Conservation (phyloP, 2,888 invertebrate genomes). For the Phortica magna region DNA sequence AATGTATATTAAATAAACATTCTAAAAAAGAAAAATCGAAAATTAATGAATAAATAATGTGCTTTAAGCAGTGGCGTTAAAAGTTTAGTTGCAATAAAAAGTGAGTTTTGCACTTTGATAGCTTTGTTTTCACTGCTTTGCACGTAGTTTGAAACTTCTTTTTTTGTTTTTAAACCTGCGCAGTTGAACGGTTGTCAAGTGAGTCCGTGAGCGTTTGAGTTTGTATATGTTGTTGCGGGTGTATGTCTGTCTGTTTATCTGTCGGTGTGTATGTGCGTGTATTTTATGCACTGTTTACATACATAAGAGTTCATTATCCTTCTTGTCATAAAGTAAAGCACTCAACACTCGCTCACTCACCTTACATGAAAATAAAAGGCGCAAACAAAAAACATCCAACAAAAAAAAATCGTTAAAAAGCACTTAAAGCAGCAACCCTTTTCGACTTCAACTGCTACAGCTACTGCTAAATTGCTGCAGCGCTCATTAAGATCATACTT, state of each 20-base stretch:
- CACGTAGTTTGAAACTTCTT: neutral
- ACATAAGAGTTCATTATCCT: constrained; percentile 72
- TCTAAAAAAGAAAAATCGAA: neutral
- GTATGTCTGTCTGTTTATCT: constrained; percentile 24
- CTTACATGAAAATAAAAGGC: constrained; percentile 2
- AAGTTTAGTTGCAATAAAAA: neutral
- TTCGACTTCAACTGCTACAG: neutral
- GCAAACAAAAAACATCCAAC: constrained; percentile 16
- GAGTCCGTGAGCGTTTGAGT: constrained; percentile 33
- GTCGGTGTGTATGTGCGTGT: constrained; percentile 28
- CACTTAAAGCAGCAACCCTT: constrained; percentile 19
- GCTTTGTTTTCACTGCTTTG: neutral
- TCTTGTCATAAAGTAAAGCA: constrained; percentile 31
- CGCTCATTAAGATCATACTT: constrained; percentile 21
- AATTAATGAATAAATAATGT: neutral
- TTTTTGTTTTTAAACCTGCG: constrained; percentile 46
- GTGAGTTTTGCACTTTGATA: neutral
- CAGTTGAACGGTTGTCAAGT: constrained; percentile 45
- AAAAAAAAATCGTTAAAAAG: constrained; percentile 28
- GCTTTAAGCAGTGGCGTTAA: neutral
- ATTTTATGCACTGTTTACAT: constrained; percentile 51
- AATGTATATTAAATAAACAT: neutral
- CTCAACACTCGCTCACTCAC: neutral
- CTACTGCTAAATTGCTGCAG: constrained; percentile 1
- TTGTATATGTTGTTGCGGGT: constrained; percentile 3